These are phyloP conservation scores for Cheilosia pagana DNA, from an alignment of 2,888 invertebrate genomes.

Conservation along the genomic window DNA sequence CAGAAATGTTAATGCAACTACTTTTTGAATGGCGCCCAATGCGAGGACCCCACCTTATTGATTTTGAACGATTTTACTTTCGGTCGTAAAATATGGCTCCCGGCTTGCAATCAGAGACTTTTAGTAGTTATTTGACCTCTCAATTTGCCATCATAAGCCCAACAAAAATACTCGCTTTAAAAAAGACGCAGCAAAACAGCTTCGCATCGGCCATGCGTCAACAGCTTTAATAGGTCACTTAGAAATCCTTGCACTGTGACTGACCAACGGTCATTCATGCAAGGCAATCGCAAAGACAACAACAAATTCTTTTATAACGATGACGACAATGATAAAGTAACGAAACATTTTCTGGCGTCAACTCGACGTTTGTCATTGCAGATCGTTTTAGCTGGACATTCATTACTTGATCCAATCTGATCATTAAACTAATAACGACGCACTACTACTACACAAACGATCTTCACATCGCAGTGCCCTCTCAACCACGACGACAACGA, in stretches of 20 bases:
- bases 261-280: neutral
- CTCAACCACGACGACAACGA: constrained; percentile 2
- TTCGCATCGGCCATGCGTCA: too few relatives aligned
- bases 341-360: neutral
- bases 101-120: too few relatives aligned
- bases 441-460: constrained; percentile 21
- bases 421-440: constrained; percentile 39
- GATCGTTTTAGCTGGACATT: constrained; percentile 10
- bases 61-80: too few relatives aligned
- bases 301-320: neutral
- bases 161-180: too few relatives aligned
- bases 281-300: neutral
- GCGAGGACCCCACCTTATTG: too few relatives aligned
- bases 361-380: constrained; percentile 1
- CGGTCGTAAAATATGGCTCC: too few relatives aligned
- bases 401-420: constrained; percentile 41
- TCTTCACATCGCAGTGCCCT: constrained; percentile 1
- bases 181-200: too few relatives aligned
- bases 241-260: neutral
- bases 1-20: too few relatives aligned
- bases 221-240: neutral
- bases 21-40: too few relatives aligned
- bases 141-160: too few relatives aligned
- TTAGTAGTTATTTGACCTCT: too few relatives aligned
- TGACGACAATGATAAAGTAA: neutral